phyloP scores from a whole-genome alignment of 2,113 vertebrate genomes.

The Trogon surrucura region DNA sequence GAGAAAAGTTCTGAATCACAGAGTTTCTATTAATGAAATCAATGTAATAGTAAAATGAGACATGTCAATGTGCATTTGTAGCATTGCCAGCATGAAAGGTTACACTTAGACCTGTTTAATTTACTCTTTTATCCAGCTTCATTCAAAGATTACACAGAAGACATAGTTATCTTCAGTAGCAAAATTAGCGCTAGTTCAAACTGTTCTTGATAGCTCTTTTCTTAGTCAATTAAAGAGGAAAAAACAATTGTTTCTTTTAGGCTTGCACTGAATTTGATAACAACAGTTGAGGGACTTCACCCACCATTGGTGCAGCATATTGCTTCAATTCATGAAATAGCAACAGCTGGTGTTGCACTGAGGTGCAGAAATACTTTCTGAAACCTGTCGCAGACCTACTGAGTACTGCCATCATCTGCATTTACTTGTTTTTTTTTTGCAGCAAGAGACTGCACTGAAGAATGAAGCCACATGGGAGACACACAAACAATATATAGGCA shows the following conservation, averaged over 20 bases:
- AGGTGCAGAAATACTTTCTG: neutral
- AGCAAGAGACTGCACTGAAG: neutral
- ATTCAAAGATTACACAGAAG: neutral
- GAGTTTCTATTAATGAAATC: neutral
- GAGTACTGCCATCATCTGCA: neutral
- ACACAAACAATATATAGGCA: neutral
- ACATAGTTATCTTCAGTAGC: neutral
- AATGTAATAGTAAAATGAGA: neutral
- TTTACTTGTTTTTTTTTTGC: neutral
- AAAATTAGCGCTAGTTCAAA: neutral
- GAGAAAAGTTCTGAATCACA: neutral
- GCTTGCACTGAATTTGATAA: neutral
- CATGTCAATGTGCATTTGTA: neutral
- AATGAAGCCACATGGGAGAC: neutral
- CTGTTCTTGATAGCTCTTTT: neutral
- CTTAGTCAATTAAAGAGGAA: neutral
- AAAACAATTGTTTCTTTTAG: neutral
- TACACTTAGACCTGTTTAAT: neutral
- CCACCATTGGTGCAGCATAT: accelerated
- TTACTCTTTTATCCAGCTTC: neutral
- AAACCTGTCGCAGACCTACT: neutral
- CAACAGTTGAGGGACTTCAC: neutral
- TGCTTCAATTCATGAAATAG: neutral
- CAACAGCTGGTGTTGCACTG: neutral
- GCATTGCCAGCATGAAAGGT: neutral